Base-by-base conservation (phyloP, 2,113 vertebrate genomes). In the Engraulis encrasicolus region DNA sequence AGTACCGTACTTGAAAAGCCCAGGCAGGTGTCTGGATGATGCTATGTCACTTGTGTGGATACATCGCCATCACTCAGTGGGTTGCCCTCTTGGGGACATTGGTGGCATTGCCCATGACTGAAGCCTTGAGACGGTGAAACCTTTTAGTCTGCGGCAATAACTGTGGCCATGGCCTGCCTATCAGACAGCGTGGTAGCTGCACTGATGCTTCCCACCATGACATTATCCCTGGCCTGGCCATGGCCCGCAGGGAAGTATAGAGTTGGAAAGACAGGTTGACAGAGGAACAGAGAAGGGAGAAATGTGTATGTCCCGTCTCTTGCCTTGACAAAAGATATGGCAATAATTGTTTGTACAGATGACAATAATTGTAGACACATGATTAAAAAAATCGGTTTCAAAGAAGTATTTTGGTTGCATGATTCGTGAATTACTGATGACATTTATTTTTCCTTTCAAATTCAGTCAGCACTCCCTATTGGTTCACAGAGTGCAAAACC, bases 161-260 rank as follows among this genome's bases (percentile, higher is more conserved):
- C 66, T 31, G 31, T 36, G 66, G 66, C 66, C 66, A 74, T 74
- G 66, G 66, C 66, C 66, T 74, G 66, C 66, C 66, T 74, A 27
- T 74, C 66, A 74, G 66, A 74, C 66, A 6, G 27, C 0, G 66
- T 5, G 40, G 40, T 45, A 45, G 9, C 40, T 34, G 66, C 11
- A 27, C 27, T 34, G 66, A 74, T 6, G 14, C 66, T 34, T 34
- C 27, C 27, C 31, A 34, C 66, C 66, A 74, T 9, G 17, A 74
- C 66, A 74, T 74, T 74, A 34, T 14, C 66, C 66, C 27, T 74
- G 66, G 66, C 66, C 66, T 74, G 66, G 23, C 66, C 66, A 27
- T 74, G 66, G 66, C 11, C 66, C 12, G 27, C 58, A 66, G 58
- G 15, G 14, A 7, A 27, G 23, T n/a, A 66, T n/a, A 27, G n/a